Base-by-base conservation (phyloP, 2,113 vertebrate genomes). In the Rhinoptilus africanus region DNA sequence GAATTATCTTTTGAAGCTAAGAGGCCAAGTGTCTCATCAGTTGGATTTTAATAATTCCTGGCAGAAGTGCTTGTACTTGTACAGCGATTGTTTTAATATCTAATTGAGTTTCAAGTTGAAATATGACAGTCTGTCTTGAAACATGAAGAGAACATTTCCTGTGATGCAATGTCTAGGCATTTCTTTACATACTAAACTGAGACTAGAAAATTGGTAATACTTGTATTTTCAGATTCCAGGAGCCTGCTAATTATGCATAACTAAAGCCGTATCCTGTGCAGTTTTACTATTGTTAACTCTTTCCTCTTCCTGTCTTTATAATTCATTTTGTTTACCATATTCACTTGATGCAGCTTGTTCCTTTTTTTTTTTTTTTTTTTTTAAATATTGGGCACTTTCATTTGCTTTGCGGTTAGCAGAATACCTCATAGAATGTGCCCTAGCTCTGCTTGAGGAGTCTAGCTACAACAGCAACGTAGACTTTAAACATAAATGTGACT, bases 31-130 rank as follows among this genome's bases (percentile, higher is more conserved):
- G 86, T 91, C 91, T 93, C 84, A 95, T 95, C 89, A 89, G 62
- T 13, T 95, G 81, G 57, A 76, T 96, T 97, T 87, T 95, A 97
- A 95, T 97, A 96, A 84, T 85, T 85, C 37, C 84, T 97, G 84
- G 63, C 94, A 95, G 92, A 96, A 91, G 66, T 94, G 92, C 77
- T 92, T 97, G 89, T 92, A 89, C 84, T 97, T 95, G 91, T 88
- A 92, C 63, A 89, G 77, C 81, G 88, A 88, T 89, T 96, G 69
- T 95, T 94, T 94, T 85, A 96, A 47, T 93, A 89, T 73, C 74
- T 95, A 94, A 94, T 91, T 89, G 87, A 91, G 77, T 95, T 97
- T 96, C 71, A 89, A 94, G 77, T n/a, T 93, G 92, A 93, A 95
- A 96, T 91, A 95, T 93, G 86, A 83, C 92, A 94, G 66, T 85